Conservation (phyloP, 1,140 invertebrate species). For the Acyrthosiphon pisum region DNA sequence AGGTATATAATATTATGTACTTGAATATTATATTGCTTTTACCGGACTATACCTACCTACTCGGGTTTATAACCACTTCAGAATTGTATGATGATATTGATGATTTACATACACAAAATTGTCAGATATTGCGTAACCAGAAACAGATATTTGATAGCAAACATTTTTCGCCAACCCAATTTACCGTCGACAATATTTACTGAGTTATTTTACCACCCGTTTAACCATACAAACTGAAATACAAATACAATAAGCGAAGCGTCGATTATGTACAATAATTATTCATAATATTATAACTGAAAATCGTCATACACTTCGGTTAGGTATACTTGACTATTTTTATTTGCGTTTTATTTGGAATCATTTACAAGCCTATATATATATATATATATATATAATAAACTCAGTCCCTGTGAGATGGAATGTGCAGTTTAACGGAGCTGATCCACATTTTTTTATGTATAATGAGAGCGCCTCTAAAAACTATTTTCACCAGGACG, state of each 20-base stretch:
- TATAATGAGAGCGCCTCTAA: not conserved
- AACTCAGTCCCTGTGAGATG: no score
- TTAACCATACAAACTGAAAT: no score
- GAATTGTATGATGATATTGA: not conserved
- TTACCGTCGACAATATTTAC: not conserved
- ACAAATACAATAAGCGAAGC: no score
- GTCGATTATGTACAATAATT: no score
- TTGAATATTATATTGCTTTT: conserved; percentile 1
- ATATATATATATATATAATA: no score
- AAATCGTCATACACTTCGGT: no score
- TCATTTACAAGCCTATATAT: not conserved
- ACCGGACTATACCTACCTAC: not conserved
- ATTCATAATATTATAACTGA: no score
- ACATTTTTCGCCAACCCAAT: not conserved
- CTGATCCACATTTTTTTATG: not conserved
- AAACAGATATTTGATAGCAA: not conserved
- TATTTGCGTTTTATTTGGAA: not conserved
- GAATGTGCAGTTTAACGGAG: not conserved
- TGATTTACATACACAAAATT: not conserved
- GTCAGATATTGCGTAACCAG: not conserved
- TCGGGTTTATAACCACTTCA: not conserved
- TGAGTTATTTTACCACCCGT: no score
- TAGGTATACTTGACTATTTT: not conserved
- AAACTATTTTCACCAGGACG: not conserved
- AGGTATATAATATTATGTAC: not conserved